Percentiles rank a stretch among this genome's conserved stretches.
Conservation (phyloP, 1,140 invertebrate species). For the Metopolophium dirhodum region DNA sequence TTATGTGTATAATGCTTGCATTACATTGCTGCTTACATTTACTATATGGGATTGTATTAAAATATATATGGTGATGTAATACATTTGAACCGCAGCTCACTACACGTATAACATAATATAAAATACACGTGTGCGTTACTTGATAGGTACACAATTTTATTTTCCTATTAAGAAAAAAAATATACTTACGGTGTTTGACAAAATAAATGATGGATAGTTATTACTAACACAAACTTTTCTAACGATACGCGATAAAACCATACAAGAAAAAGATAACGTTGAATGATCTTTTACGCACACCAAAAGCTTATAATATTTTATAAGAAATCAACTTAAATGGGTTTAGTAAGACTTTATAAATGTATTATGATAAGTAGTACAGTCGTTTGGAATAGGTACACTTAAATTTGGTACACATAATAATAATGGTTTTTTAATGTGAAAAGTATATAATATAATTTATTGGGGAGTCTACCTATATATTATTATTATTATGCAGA, state of each 20-base stretch:
- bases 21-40: background rate
- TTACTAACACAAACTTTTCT: background rate
- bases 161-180: background rate
- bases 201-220: slow-evolving; percentile 21
- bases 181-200: background rate
- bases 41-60: background rate
- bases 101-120: background rate
- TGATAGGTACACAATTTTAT: background rate
- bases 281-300: background rate
- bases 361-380: background rate
- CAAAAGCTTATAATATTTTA: background rate
- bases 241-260: background rate
- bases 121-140: background rate
- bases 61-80: background rate
- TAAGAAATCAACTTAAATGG: background rate
- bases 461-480: background rate
- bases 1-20: background rate
- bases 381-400: background rate
- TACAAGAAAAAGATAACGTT: background rate
- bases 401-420: background rate
- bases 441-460: background rate
- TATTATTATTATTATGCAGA: background rate
- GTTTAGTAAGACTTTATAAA: background rate
- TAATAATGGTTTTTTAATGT: slow-evolving; percentile 10
- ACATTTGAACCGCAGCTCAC: background rate